phyloP scores from a whole-genome alignment of 2,113 vertebrate genomes.

The Psettodes erumei region DNA sequence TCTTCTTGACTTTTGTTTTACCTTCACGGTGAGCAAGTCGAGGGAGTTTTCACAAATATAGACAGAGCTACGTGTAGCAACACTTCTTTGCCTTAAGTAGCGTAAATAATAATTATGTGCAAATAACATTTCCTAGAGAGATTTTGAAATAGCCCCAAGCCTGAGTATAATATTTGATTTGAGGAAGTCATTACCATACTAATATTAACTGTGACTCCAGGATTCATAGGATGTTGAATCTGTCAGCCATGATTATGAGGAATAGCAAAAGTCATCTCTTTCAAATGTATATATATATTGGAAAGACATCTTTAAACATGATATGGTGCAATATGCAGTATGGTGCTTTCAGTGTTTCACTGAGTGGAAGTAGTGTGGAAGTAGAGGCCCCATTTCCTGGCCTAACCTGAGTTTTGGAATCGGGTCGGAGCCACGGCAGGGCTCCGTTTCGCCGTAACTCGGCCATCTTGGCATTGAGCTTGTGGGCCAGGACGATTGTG shows the following conservation, averaged over 20 bases:
- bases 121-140: not conserved
- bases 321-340: no score
- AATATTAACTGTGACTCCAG: not conserved
- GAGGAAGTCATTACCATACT: not conserved
- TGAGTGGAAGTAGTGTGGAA: no score
- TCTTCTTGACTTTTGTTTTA: not conserved
- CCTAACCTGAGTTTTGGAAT: slow-evolving; percentile 96
- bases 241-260: no score
- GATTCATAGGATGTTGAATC: not conserved
- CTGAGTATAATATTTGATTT: not conserved
- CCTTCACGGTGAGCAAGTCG: no score
- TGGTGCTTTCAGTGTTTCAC: no score
- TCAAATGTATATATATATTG: no score
- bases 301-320: no score
- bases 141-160: not conserved
- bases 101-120: not conserved
- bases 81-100: not conserved
- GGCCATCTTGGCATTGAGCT: slow-evolving; percentile 94
- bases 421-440: slow-evolving; percentile 92
- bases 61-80: not conserved
- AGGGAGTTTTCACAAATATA: not conserved
- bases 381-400: not conserved
- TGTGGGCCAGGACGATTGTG: slow-evolving; percentile 94
- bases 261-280: no score
- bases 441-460: slow-evolving; percentile 90